Evolutionary conservation across 2,113 vertebrate genomes (phyloP).

Genomic region (Enhydra lutris): DNA sequence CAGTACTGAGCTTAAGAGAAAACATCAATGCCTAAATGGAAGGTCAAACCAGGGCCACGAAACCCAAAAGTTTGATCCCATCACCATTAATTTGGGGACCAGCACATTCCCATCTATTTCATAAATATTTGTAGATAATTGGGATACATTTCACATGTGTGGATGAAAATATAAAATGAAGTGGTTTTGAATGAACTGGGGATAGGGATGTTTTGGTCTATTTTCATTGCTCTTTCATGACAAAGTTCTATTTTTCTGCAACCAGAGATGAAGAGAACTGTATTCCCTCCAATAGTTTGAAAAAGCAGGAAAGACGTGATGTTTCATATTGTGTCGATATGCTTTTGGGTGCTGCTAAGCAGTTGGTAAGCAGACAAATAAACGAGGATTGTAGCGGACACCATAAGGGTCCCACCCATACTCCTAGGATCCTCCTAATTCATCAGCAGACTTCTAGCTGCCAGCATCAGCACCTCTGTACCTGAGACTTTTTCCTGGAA

Average conservation of each 20-base stretch:
- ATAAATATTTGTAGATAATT: not conserved
- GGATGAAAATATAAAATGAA: not conserved
- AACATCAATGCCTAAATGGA: slow-evolving; percentile 33
- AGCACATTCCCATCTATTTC: not conserved
- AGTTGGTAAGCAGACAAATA: not conserved
- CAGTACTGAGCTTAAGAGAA: slow-evolving; percentile 64
- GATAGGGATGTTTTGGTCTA: not conserved
- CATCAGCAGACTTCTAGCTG: not conserved
- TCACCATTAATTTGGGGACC: not conserved
- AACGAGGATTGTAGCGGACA: not conserved
- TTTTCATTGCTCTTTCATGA: not conserved
- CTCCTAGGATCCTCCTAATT: not conserved
- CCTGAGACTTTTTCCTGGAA: not conserved
- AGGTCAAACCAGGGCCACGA: slow-evolving; percentile 59
- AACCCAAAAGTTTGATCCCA: slow-evolving; percentile 24
- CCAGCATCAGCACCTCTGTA: not conserved
- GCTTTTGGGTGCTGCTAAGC: not conserved
- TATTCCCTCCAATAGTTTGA: not conserved
- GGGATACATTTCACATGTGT: not conserved
- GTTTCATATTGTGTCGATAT: not conserved
- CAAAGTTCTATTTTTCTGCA: slow-evolving; percentile 4
- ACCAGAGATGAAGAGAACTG: not conserved
- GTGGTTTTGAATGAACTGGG: not conserved
- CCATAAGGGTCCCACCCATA: not conserved
- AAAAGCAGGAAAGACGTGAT: not conserved